Evolutionary conservation across 2,113 vertebrate genomes (phyloP).

Genomic region (Pseudopipra pipra): DNA sequence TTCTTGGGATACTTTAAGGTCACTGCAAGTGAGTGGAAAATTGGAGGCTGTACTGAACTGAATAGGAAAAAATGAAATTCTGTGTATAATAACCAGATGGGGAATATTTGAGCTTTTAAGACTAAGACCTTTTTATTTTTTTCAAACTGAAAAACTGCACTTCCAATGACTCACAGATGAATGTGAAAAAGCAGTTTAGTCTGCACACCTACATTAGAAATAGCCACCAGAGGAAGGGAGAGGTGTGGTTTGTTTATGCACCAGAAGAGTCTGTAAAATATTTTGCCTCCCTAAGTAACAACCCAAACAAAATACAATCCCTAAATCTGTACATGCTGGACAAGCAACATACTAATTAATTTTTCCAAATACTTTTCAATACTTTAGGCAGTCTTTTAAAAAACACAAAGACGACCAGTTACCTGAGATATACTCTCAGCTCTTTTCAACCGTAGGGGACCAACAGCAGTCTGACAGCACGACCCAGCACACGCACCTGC

Average conservation of each 20-base stretch:
- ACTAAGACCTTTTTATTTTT: background rate
- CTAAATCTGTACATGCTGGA: too few relatives aligned
- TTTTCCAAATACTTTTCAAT: background rate
- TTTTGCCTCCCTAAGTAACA: background rate
- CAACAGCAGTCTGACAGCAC: background rate
- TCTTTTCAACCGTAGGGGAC: background rate
- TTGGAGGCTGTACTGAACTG: background rate
- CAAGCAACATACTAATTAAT: background rate
- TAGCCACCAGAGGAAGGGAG: background rate
- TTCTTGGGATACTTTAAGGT: conserved; percentile 12
- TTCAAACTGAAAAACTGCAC: background rate
- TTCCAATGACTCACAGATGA: background rate
- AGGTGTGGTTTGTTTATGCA: background rate
- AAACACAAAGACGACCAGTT: background rate
- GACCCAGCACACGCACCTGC: background rate
- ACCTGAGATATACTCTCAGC: rapidly evolving
- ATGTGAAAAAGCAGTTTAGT: background rate
- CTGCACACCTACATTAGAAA: background rate
- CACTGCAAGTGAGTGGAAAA: conserved; percentile 34
- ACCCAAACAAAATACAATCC: background rate
- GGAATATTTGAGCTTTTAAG: conserved; percentile 6
- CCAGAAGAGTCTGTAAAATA: background rate
- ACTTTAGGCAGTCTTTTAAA: background rate
- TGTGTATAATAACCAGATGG: background rate
- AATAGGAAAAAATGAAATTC: conserved; percentile 54